Base-by-base conservation (phyloP, 1,140 invertebrate genomes). In the Drosophila novamexicana region DNA sequence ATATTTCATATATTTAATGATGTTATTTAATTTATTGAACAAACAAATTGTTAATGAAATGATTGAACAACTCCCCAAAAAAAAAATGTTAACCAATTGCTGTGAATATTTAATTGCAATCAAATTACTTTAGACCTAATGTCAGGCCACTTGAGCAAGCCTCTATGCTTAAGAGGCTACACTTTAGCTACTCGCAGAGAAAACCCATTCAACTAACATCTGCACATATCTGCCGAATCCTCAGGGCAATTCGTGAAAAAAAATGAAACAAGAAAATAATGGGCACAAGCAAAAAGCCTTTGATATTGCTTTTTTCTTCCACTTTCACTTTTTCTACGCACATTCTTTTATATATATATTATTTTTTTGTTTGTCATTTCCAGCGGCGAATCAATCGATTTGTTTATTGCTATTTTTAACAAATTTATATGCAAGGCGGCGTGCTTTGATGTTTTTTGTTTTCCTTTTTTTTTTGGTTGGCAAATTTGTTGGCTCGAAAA, bases 401-500 rank as follows among this genome's bases (percentile, higher is more conserved):
- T 29, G 9, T 52, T 10, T 32, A 42, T 10, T 18, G 45, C 22
- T 63, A 42, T 52, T 52, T 52, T 52, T 52, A 42, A 32, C 22
- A 56, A 44, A 57, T 59, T 64, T 54, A 44, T 45, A 50, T 70
- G 47, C 49, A 61, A 29, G 52, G 4, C 32, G 50, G 18, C 14
- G 42, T 22, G 12, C 68, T 67, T 66, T 66, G 68, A 78, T 73
- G 53, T 80, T 45, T 39, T 37, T 18, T 37, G n/a, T 59, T 44
- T 14, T 14, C 14, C 14, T 14, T 14, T 14, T 14, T 14, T 36
- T 32, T 47, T 14, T 16, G 5, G 12, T 0, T 10, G 50, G n/a
- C n/a, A 52, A 34, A 39, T 14, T 52, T 16, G 40, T 39, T 12
- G 32, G 16, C 40, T 44, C 14, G 14, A 37, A 39, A 57, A 70